phyloP scores from a whole-genome alignment of 2,113 vertebrate genomes.

The Notechis scutatus region DNA sequence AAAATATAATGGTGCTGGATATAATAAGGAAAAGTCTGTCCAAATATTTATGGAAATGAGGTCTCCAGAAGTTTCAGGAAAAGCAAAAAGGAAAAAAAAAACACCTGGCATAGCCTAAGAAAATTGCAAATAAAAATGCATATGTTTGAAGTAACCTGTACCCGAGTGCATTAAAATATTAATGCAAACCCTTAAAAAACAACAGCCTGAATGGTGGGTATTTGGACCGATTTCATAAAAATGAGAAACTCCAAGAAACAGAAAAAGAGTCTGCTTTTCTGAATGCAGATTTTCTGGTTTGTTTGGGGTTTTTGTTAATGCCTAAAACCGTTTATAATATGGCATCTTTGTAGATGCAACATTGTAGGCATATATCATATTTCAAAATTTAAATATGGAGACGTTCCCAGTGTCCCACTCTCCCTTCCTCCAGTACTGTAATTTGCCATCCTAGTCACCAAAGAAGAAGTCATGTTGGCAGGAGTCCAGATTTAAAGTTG shows the following conservation, averaged over 20 bases:
- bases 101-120: background rate
- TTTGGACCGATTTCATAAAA: background rate
- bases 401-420: too few relatives aligned
- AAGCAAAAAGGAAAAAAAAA: background rate
- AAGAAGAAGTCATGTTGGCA: background rate
- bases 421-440: background rate
- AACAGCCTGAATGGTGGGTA: background rate
- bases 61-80: background rate
- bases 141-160: background rate
- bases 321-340: background rate
- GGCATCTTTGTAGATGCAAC: background rate
- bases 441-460: background rate
- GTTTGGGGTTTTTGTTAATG: background rate
- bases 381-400: background rate
- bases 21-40: background rate
- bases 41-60: background rate
- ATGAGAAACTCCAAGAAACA: background rate
- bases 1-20: background rate
- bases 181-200: background rate
- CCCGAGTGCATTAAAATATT: background rate
- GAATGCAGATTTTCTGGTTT: background rate
- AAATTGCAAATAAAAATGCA: background rate
- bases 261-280: background rate
- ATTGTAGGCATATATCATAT: background rate
- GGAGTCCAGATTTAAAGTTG: background rate